Evolutionary conservation across 2,113 vertebrate species (phyloP).

Genomic region (Zosterops japonicus): DNA sequence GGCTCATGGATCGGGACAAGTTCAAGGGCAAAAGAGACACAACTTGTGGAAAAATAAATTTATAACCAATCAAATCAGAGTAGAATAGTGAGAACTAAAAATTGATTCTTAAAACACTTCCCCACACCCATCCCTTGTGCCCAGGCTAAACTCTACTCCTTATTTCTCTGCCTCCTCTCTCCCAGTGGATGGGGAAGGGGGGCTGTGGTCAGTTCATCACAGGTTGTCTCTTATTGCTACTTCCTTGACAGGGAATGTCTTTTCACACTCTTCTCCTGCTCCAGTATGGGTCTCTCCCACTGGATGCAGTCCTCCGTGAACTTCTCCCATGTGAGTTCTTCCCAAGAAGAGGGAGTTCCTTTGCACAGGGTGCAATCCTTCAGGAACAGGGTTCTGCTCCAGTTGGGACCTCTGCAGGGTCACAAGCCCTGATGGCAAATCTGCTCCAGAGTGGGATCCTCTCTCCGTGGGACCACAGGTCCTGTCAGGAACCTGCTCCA

Average conservation of each 20-base stretch:
- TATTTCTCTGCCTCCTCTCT: not conserved
- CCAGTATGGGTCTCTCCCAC: fast-evolving
- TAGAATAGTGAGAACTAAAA: not conserved
- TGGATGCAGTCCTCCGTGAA: not conserved
- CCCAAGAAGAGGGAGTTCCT: not conserved
- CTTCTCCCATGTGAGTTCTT: not conserved
- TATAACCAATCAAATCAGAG: not conserved
- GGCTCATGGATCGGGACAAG: not conserved
- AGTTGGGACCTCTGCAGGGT: fast-evolving
- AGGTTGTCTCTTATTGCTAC: not conserved
- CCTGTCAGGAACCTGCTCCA: not conserved
- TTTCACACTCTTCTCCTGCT: not conserved
- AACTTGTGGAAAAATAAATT: not conserved
- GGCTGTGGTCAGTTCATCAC: not conserved
- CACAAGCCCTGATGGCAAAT: not conserved
- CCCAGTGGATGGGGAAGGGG: no score
- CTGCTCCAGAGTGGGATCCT: not conserved
- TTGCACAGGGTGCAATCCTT: not conserved
- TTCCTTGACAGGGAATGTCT: not conserved
- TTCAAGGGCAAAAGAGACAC: not conserved
- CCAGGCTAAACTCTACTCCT: not conserved
- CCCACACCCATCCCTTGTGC: not conserved
- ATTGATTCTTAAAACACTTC: not conserved
- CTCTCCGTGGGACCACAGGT: not conserved
- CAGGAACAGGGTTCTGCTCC: not conserved